Evolutionary conservation across 2,797 vertebrate species (phyloP).

Genomic region (Otus scops): DNA sequence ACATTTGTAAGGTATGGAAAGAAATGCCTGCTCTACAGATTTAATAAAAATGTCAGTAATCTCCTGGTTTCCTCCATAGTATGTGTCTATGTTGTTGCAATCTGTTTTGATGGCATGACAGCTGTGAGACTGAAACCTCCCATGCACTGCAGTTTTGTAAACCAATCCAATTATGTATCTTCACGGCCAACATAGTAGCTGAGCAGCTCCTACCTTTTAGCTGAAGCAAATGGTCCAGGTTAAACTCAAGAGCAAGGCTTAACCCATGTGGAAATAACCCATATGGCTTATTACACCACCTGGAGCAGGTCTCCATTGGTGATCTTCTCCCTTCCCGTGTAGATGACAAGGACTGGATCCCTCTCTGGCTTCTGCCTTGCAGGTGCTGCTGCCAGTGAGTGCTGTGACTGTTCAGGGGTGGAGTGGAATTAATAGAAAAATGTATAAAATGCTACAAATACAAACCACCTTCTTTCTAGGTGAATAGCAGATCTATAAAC

Average conservation of each 20-base stretch:
- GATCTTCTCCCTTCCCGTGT: neutral
- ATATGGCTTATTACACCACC: neutral
- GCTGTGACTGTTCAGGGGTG: neutral
- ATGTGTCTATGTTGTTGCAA: neutral
- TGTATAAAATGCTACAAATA: neutral
- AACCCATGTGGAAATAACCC: neutral
- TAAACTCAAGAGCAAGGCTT: neutral
- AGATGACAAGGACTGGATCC: neutral
- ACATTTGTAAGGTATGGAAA: neutral
- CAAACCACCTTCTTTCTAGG: neutral
- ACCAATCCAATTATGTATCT: neutral
- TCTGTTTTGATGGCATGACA: neutral
- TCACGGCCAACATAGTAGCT: neutral
- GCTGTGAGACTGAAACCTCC: neutral
- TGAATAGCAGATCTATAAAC: neutral
- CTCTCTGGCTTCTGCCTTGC: neutral
- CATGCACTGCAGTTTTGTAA: neutral
- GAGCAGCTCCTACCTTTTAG: neutral
- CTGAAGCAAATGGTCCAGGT: neutral
- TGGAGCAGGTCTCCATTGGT: neutral
- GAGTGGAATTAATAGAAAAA: neutral
- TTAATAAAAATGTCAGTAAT: neutral
- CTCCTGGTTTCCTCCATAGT: neutral
- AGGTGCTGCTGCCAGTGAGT: neutral
- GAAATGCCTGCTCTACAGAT: neutral